Conservation (phyloP, 2,888 invertebrate genomes). For the Drosophila setosimentum region DNA sequence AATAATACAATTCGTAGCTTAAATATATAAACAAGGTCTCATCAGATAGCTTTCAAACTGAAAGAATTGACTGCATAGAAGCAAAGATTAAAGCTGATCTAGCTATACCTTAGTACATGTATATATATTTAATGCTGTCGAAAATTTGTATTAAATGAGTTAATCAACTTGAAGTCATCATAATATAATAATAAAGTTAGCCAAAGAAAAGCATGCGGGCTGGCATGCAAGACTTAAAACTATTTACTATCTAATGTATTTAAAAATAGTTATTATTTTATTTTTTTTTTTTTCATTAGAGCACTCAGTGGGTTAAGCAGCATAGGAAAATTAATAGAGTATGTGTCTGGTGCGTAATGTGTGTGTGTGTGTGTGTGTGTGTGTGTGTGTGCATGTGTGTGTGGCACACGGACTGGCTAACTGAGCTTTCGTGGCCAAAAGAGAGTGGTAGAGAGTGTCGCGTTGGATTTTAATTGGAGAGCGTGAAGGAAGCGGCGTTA, state of each 20-base stretch:
- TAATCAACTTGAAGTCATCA: neutral
- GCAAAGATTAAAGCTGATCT: neutral
- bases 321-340: neutral
- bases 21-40: too few relatives aligned
- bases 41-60: neutral
- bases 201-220: neutral
- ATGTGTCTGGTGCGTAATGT: slow-evolving; percentile 6
- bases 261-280: neutral
- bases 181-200: neutral
- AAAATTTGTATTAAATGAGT: neutral
- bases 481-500: slow-evolving; percentile 58
- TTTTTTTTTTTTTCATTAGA: neutral
- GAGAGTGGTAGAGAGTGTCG: slow-evolving; percentile 38
- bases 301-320: slow-evolving; percentile 38
- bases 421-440: slow-evolving; percentile 21
- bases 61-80: neutral
- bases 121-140: neutral
- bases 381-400: neutral
- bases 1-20: too few relatives aligned
- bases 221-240: neutral
- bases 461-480: slow-evolving; percentile 66
- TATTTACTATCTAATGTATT: neutral
- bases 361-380: neutral
- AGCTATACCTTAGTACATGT: neutral
- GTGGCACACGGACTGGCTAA: slow-evolving; percentile 2